Conservation (phyloP, 2,888 invertebrate species). For the Cephus runcator region DNA sequence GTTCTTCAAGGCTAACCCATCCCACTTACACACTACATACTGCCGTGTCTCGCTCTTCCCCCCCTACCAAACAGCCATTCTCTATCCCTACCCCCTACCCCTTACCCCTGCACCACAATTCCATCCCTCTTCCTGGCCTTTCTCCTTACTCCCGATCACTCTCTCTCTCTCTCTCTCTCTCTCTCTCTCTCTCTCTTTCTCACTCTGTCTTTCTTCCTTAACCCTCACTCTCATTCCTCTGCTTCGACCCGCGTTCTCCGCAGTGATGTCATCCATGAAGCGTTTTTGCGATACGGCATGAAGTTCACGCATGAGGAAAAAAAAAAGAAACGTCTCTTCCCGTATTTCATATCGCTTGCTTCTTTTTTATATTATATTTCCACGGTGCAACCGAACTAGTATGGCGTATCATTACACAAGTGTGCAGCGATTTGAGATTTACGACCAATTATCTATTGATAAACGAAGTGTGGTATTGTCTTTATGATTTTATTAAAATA, state of each 20-base stretch:
- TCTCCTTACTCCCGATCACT: constrained; percentile 23
- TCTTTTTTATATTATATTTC: not conserved
- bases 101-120: not conserved
- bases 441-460: not conserved
- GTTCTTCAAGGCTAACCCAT: constrained; percentile 45
- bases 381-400: not conserved
- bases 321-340: not conserved
- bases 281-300: constrained; percentile 9
- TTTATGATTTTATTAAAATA: not conserved
- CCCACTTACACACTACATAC: constrained; percentile 36
- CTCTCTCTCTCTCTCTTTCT: constrained; percentile 10
- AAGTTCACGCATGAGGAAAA: constrained; percentile 4
- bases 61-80: constrained; percentile 10
- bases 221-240: constrained; percentile 24
- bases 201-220: constrained; percentile 20
- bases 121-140: not conserved
- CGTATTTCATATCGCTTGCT: not conserved
- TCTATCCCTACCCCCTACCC: constrained; percentile 7
- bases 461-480: not conserved
- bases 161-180: constrained; percentile 20
- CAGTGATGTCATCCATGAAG: constrained; percentile 48
- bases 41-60: constrained; percentile 10
- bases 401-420: not conserved
- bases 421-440: not conserved
- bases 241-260: constrained; percentile 32